These are phyloP conservation scores for Ommatoiulus sabulosus DNA, from an alignment of 2,888 invertebrate genomes.

Conservation along the genomic window DNA sequence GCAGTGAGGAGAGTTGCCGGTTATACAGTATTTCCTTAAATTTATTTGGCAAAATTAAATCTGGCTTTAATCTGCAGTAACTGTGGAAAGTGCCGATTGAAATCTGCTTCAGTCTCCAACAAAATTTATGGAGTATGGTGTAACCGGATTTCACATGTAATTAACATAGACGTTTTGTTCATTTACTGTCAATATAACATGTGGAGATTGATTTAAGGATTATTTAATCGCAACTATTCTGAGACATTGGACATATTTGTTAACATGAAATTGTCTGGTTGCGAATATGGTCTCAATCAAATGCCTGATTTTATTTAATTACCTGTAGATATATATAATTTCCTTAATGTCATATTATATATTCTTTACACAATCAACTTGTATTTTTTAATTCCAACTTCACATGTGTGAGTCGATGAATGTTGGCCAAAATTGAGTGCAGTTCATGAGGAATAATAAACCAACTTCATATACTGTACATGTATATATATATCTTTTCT, in stretches of 20 bases:
- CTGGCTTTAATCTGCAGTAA: background rate
- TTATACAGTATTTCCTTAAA: background rate
- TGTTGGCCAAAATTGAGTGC: background rate
- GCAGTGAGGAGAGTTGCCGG: background rate
- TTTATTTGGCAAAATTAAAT: background rate
- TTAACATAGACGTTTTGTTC: background rate
- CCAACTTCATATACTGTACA: background rate
- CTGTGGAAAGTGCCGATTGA: background rate
- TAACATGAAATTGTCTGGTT: background rate
- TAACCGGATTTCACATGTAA: background rate
- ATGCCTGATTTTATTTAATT: conserved; percentile 9
- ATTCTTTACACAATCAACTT: conserved; percentile 29
- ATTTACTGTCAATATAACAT: background rate
- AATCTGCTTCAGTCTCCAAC: background rate
- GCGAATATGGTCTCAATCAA: background rate
- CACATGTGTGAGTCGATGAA: background rate
- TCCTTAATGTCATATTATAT: conserved; percentile 4
- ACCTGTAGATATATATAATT: conserved; percentile 29
- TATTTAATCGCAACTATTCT: background rate
- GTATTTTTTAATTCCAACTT: conserved; percentile 39
- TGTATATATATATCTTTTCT: too few relatives aligned
- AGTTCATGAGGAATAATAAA: conserved; percentile 24
- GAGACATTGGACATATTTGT: background rate
- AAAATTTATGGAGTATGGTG: background rate
- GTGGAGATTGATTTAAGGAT: background rate